Evolutionary conservation across 1,140 invertebrate genomes (phyloP).

Genomic region (Drosophila parabipectinata): DNA sequence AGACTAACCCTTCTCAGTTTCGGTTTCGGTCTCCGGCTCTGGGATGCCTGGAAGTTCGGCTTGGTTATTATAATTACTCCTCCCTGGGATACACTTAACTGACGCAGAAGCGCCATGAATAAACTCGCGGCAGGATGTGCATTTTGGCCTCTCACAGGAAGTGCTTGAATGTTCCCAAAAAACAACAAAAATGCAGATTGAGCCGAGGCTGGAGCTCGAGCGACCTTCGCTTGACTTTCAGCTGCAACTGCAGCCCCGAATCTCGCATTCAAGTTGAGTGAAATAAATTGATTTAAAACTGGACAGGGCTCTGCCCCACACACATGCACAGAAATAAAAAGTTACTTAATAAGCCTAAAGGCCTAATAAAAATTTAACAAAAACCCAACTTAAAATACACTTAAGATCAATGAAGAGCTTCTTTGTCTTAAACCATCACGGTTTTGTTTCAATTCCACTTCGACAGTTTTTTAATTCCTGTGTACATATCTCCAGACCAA

Average conservation of each 20-base stretch:
- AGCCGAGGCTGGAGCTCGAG: conserved; percentile 11
- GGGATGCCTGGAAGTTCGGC: conserved; percentile 23
- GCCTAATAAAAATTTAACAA: too few species aligned
- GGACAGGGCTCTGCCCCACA: conserved; percentile 22
- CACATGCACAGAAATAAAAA: neutral
- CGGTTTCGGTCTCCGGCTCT: conserved; percentile 5
- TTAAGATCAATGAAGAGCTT: too few species aligned
- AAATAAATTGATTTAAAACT: conserved; percentile 75
- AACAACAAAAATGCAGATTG: conserved; percentile 10
- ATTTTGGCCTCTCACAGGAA: conserved; percentile 40
- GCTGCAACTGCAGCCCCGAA: conserved; percentile 21
- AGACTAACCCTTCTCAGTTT: conserved; percentile 28
- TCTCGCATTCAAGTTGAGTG: conserved; percentile 51
- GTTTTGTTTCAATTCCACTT: neutral
- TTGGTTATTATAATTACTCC: conserved; percentile 77
- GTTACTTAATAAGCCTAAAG: too few species aligned
- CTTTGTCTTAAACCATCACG: neutral
- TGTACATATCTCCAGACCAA: conserved; percentile 8
- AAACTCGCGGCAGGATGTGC: conserved; percentile 59
- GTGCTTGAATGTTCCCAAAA: conserved; percentile 29
- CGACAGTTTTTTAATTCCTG: neutral
- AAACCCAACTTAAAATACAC: too few species aligned
- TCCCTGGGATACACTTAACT: conserved; percentile 67
- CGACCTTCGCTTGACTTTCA: conserved; percentile 53
- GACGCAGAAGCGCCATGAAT: conserved; percentile 65